phyloP scores from a whole-genome alignment of 2,797 vertebrate species.

The Tapirus indicus region DNA sequence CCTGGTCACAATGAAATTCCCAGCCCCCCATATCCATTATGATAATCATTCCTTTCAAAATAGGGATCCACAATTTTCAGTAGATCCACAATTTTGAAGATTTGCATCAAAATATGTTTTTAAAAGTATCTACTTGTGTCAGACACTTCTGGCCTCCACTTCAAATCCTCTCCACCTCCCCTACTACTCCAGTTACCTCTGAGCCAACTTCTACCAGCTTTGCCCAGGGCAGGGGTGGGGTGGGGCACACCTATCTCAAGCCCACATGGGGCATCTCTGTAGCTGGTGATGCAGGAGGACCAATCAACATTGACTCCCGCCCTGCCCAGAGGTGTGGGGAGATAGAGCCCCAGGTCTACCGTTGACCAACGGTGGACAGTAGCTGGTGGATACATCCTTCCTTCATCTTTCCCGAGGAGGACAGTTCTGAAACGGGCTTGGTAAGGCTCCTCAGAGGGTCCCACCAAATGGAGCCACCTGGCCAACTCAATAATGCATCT shows the following conservation, averaged over 20 bases:
- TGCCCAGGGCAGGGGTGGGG: neutral
- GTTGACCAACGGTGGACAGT: neutral
- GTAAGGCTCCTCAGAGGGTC: neutral
- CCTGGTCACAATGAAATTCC: neutral
- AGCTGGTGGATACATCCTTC: neutral
- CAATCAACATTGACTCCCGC: accelerated
- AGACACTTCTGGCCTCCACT: neutral
- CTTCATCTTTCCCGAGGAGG: accelerated
- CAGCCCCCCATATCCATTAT: accelerated
- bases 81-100: neutral
- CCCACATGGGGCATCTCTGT: neutral
- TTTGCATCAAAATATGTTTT: neutral
- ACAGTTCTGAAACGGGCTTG: neutral
- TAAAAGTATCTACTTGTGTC: neutral
- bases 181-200: too few species aligned
- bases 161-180: neutral
- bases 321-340: neutral
- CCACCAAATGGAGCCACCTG: accelerated
- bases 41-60: neutral
- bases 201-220: neutral
- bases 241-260: neutral
- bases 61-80: neutral
- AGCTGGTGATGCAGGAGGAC: neutral
- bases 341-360: neutral
- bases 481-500: accelerated